Evolutionary conservation across 30 jellyfish, hydroid and myxozoan genomes (phyloP).

Genomic region (Hydractinia echinata): DNA sequence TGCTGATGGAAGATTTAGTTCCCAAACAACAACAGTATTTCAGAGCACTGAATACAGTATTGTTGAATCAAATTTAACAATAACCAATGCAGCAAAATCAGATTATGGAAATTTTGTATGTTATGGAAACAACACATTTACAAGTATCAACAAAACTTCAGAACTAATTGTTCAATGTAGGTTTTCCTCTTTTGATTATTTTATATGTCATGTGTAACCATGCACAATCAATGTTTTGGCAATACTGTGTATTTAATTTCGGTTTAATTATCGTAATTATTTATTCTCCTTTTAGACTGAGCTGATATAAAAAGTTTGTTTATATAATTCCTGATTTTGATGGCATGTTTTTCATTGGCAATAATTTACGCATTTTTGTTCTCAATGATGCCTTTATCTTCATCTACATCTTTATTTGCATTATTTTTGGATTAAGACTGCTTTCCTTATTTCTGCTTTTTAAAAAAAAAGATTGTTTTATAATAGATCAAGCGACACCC

Average conservation of each 20-base stretch:
- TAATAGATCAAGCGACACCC: slow-evolving; percentile 3
- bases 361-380: too few species aligned
- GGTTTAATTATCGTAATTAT: neutral
- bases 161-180: neutral
- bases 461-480: neutral
- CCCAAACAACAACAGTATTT: neutral
- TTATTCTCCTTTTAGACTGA: too few species aligned
- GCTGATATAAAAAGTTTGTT: too few species aligned
- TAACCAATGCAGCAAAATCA: slow-evolving; percentile 2
- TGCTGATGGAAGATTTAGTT: neutral
- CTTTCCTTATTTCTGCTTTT: too few species aligned
- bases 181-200: neutral
- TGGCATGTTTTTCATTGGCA: too few species aligned
- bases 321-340: too few species aligned
- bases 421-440: too few species aligned
- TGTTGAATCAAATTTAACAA: neutral
- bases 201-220: neutral
- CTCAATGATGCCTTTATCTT: too few species aligned
- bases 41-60: neutral
- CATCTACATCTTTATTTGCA: too few species aligned
- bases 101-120: slow-evolving; percentile 11
- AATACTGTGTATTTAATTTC: neutral
- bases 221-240: neutral
- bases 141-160: neutral
- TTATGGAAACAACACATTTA: neutral